Percentiles rank a stretch among this genome's conserved stretches.
phyloP scores from a whole-genome alignment of 2,113 vertebrate species.

The Notechis scutatus region DNA sequence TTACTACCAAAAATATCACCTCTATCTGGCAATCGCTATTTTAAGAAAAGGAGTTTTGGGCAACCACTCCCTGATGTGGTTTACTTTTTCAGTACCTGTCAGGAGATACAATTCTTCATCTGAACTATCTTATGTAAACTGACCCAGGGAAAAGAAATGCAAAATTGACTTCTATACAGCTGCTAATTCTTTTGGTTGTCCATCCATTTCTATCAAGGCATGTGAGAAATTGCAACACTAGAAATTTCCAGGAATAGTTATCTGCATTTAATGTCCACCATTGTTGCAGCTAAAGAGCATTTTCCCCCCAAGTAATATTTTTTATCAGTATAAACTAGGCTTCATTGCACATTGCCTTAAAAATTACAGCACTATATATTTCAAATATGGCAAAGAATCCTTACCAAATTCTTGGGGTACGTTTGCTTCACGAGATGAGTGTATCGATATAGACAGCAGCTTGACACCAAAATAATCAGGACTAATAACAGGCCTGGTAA shows the following conservation, averaged over 20 bases:
- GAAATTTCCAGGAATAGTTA: neutral
- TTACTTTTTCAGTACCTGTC: neutral
- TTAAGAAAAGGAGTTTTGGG: neutral
- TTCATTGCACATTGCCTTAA: neutral
- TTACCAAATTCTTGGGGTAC: constrained; percentile 76
- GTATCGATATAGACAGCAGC: constrained; percentile 70
- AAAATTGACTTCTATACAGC: neutral
- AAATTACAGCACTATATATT: rapidly evolving
- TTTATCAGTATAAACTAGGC: neutral
- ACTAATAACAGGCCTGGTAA: constrained; percentile 62
- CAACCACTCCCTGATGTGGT: neutral
- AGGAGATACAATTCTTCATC: neutral
- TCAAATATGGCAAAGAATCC: constrained; percentile 28
- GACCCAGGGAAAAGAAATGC: neutral
- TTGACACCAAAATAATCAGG: constrained; percentile 61
- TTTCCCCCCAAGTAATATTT: neutral
- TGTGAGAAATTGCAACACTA: neutral
- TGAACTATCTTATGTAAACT: neutral
- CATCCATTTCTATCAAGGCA: neutral
- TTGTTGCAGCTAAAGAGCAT: neutral
- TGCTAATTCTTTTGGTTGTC: neutral
- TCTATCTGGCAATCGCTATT: neutral
- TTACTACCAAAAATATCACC: neutral
- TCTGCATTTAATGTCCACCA: neutral
- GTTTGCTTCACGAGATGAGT: constrained; percentile 66